A percentile compares a stretch with the other conserved stretches of the same genome.
phyloP scores from a whole-genome alignment of 64 coral and sea anemone species.

The Trachythela sp. region DNA sequence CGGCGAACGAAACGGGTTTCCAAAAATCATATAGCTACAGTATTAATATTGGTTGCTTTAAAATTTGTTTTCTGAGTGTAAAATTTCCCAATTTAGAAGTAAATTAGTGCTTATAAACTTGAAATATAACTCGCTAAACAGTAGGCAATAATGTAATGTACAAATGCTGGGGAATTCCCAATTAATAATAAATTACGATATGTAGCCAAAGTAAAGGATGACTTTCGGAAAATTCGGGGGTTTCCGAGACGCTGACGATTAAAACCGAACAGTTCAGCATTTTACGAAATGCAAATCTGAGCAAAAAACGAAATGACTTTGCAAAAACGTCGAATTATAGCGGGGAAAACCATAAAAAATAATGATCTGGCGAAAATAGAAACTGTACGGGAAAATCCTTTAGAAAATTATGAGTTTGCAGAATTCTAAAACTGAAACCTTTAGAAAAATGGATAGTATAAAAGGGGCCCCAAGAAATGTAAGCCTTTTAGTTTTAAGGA shows the following conservation, averaged over 20 bases:
- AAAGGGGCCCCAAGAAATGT: neutral
- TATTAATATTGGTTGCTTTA: no score
- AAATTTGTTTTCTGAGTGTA: no score
- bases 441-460: neutral
- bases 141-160: neutral
- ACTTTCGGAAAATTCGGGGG: neutral
- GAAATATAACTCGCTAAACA: no score
- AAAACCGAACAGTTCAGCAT: neutral
- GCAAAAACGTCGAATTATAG: neutral
- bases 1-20: no score
- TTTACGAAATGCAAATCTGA: neutral
- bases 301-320: neutral
- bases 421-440: no score
- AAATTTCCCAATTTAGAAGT: no score
- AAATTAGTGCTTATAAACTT: no score
- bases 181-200: neutral
- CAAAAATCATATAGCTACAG: no score
- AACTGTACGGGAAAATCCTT: neutral
- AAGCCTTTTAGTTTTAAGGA: neutral
- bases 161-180: neutral
- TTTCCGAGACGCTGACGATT: neutral
- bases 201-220: neutral
- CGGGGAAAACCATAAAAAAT: neutral
- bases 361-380: neutral
- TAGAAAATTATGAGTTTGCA: neutral